Conservation (phyloP, 2,113 vertebrate genomes). For the Macquaria australasica region DNA sequence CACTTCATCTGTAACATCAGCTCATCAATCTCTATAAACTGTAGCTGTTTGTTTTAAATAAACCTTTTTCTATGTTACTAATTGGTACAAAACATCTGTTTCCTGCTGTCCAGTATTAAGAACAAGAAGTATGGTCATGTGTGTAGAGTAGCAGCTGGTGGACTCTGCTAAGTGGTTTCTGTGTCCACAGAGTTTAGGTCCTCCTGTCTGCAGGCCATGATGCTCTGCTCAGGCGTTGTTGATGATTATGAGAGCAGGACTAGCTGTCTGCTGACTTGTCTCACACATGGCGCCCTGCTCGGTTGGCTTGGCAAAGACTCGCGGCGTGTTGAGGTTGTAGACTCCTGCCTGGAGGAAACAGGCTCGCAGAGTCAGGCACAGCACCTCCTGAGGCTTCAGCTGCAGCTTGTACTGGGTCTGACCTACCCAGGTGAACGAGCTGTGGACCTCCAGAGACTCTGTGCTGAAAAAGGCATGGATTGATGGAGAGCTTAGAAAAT, state of each 20-base stretch:
- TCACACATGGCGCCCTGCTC: conserved; percentile 90
- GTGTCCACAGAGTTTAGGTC: conserved; percentile 1
- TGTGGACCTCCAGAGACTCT: conserved; percentile 90
- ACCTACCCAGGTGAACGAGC: conserved; percentile 95
- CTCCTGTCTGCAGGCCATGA: conserved; percentile 36
- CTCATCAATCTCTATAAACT: conserved; percentile 35
- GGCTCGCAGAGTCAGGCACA: conserved; percentile 89
- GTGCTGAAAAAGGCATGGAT: conserved; percentile 79
- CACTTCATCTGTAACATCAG: conserved; percentile 75
- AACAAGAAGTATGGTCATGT: background rate
- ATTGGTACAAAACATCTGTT: conserved; percentile 64
- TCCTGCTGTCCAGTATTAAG: conserved; percentile 25
- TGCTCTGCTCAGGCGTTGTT: conserved; percentile 84
- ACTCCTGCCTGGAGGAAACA: conserved; percentile 96
- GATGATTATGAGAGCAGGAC: conserved; percentile 96
- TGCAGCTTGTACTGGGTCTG: conserved; percentile 94
- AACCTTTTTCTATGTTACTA: conserved; percentile 20
- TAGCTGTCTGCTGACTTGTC: conserved; percentile 93
- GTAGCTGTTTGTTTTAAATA: conserved; percentile 29
- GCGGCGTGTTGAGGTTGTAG: conserved; percentile 95
- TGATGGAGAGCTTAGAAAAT: background rate
- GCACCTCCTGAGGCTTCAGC: conserved; percentile 89
- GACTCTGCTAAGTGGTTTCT: background rate
- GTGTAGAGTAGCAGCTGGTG: background rate
- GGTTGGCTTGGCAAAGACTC: conserved; percentile 91